phyloP scores from a whole-genome alignment of 2,797 vertebrate species.

The Chelon labrosus region DNA sequence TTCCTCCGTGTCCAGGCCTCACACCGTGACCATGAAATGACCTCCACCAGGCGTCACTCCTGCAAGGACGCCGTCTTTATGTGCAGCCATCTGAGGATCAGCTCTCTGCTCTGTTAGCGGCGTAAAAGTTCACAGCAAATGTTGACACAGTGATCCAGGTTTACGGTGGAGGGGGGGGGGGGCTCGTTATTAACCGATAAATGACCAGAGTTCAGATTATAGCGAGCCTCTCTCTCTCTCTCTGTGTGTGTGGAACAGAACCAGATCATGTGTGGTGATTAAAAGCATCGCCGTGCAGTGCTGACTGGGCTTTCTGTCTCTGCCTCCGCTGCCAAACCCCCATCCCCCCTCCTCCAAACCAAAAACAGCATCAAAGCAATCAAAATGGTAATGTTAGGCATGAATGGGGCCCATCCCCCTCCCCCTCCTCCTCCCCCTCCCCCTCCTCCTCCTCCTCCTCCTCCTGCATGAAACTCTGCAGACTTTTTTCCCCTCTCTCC shows the following conservation, averaged over 20 bases:
- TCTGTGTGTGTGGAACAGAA: too few relatives aligned
- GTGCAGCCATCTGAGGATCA: too few relatives aligned
- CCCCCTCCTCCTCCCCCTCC: conserved; percentile 57
- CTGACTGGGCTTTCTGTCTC: conserved; percentile 88
- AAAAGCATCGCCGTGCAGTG: conserved; percentile 88
- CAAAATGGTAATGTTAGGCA: conserved; percentile 98
- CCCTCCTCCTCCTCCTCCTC: conserved; percentile 52
- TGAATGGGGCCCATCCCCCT: conserved; percentile 93
- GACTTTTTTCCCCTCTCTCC: conserved; percentile 95
- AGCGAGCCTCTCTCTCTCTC: too few relatives aligned
- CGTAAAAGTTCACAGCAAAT: too few relatives aligned
- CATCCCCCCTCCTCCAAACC: conserved; percentile 87
- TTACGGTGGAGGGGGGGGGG: too few relatives aligned
- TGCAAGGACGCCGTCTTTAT: too few relatives aligned
- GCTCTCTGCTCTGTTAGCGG: too few relatives aligned
- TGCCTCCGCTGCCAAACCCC: conserved; percentile 27
- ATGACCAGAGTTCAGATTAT: too few relatives aligned
- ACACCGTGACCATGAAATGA: conserved; percentile 61
- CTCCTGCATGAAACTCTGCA: conserved; percentile 91
- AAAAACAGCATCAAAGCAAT: conserved; percentile 99
- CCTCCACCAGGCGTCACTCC: conserved; percentile 10
- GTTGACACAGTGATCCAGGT: too few relatives aligned
- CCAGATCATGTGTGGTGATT: too few relatives aligned
- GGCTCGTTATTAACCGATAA: too few relatives aligned
- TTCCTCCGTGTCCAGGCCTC: conserved; percentile 27